Base-by-base conservation (phyloP, 2,888 invertebrate species). In the Lampropteryx suffumata region DNA sequence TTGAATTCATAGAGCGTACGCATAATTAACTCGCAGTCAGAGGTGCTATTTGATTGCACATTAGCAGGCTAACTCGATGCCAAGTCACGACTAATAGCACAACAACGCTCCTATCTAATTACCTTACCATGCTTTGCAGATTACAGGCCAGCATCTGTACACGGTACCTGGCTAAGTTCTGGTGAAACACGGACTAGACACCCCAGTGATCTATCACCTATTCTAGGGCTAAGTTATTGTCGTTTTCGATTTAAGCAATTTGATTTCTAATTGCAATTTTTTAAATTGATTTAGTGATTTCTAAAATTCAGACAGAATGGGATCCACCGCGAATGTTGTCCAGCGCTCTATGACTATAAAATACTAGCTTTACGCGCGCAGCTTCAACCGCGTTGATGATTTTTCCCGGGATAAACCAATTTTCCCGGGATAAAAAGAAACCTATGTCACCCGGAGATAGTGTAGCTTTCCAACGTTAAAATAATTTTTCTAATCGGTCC, bases 51-150 rank as follows among this genome's bases (percentile, higher is more conserved):
- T 80, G 82, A 84, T 83, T 81, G 79, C 79, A 81, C 78, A 82
- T 87, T 86, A 86, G 79, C 80, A 73, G 72, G 73, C 76, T 73
- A 78, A 79, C 82, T 76, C 70, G 78, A 83, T 85, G 83, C 85
- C 81, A 78, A 85, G 86, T 83, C 86, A 88, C 86, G 85, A 71
- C 72, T 82, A 81, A 82, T 84, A 69, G 71, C 66, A 73, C 71
- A 73, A 76, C 78, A 76, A 71, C 70, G 72, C 65, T 67, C 62
- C 63, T 64, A 61, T 70, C 62, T 68, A 69, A 71, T 71, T 59
- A 63, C 62, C 61, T 55, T 52, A 42, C 55, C 49, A 39, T 57
- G 54, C 59, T 51, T 55, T 57, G 54, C 56, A 56, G 59, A 61
- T 61, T 56, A 59, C 61, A 57, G 55, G 30, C 37, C 55, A 49